Evolutionary conservation across 2,888 invertebrate species (phyloP).

Genomic region (Habroteleia sp.): DNA sequence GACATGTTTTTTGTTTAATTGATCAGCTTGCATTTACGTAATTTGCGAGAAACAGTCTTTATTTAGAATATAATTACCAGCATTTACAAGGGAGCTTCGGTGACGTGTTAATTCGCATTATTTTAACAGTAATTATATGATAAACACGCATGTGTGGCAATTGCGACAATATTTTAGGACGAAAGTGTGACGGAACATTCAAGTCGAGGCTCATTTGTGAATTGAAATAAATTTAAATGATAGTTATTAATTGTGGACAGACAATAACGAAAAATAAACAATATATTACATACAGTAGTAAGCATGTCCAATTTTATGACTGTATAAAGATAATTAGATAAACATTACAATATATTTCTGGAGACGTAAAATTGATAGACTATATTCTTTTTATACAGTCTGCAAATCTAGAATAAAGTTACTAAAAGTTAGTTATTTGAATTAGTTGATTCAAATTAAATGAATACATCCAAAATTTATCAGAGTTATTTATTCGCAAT

Average conservation of each 20-base stretch:
- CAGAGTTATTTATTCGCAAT: slow-evolving; percentile 31
- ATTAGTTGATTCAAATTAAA: slow-evolving; percentile 1
- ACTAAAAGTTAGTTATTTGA: slow-evolving; percentile 14
- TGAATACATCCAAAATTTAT: slow-evolving; percentile 19
- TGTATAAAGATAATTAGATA: no score
- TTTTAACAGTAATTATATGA: no score
- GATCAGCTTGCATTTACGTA: slow-evolving; percentile 33
- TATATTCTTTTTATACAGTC: slow-evolving; percentile 34
- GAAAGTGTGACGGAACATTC: no score
- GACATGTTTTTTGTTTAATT: slow-evolving; percentile 21
- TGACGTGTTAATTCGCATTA: background rate
- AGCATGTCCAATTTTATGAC: slow-evolving; percentile 35
- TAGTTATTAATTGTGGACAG: slow-evolving; percentile 78
- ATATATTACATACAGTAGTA: slow-evolving; percentile 54
- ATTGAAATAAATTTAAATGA: slow-evolving; percentile 66
- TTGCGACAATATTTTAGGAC: no score
- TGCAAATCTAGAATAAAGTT: slow-evolving; percentile 31
- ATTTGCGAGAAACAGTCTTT: slow-evolving; percentile 19
- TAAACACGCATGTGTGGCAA: no score
- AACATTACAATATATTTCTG: no score
- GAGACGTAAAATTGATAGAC: no score
- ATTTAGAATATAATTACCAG: slow-evolving; percentile 3
- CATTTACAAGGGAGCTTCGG: slow-evolving; percentile 16
- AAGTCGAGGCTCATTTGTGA: slow-evolving; percentile 32
- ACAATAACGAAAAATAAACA: slow-evolving; percentile 77